phyloP scores from a whole-genome alignment of 2,888 invertebrate species.

The Diabrotica balteata region DNA sequence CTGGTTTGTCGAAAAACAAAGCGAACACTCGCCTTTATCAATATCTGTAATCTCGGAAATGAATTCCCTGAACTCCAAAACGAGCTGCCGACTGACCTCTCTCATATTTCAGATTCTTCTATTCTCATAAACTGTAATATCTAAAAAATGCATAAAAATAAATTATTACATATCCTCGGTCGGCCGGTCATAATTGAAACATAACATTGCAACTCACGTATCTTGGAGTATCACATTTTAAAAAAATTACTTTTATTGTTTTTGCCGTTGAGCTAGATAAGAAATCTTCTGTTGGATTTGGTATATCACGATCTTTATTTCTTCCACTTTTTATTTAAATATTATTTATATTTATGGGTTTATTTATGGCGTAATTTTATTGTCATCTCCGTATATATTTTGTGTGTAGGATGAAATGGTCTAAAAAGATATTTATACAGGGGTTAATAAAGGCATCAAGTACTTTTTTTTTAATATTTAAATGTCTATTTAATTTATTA shows the following conservation, averaged over 20 bases:
- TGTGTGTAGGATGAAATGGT: no score
- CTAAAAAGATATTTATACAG: no score
- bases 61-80: slow-evolving; percentile 29
- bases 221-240: slow-evolving; percentile 33
- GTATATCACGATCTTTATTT: neutral
- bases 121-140: slow-evolving; percentile 38
- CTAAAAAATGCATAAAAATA: slow-evolving; percentile 44
- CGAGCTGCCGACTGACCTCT: slow-evolving; percentile 14
- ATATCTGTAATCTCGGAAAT: slow-evolving; percentile 23
- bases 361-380: no score
- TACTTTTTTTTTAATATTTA: no score
- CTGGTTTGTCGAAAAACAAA: no score
- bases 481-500: no score
- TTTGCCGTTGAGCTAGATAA: slow-evolving; percentile 31
- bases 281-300: slow-evolving; percentile 25
- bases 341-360: no score
- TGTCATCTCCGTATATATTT: no score
- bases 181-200: slow-evolving; percentile 41
- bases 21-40: slow-evolving; percentile 2
- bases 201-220: slow-evolving; percentile 42
- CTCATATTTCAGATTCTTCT: slow-evolving; percentile 33
- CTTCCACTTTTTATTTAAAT: no score
- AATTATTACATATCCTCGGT: slow-evolving; percentile 43
- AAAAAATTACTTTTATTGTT: slow-evolving; percentile 36
- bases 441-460: no score